phyloP scores from a whole-genome alignment of 2,888 invertebrate genomes.

The Beris morrisii region DNA sequence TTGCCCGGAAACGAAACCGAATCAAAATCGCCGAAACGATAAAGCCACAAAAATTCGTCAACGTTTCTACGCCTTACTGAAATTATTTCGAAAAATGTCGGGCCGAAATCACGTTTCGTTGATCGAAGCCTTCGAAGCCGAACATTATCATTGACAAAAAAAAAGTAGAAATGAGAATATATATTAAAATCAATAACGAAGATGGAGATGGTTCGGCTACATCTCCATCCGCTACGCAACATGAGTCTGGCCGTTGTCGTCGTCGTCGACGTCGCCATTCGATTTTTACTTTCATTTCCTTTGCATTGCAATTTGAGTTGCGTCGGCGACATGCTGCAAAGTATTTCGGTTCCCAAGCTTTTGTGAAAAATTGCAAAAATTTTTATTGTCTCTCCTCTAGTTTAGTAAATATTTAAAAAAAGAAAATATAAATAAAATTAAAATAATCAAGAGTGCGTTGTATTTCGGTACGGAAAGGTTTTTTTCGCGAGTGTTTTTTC shows the following conservation, averaged over 20 bases:
- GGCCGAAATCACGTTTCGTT: conserved; percentile 27
- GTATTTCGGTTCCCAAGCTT: conserved; percentile 10
- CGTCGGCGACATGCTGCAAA: conserved; percentile 22
- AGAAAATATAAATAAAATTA: no score
- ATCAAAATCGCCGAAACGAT: neutral
- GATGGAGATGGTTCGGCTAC: conserved; percentile 21
- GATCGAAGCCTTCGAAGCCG: conserved; percentile 24
- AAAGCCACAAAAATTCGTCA: conserved; percentile 18
- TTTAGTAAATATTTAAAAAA: no score
- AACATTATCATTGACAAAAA: conserved; percentile 16
- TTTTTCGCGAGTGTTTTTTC: no score
- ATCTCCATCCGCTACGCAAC: conserved; percentile 20
- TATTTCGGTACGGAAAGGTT: no score
- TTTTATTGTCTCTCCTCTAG: no score
- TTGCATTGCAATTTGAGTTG: conserved; percentile 21
- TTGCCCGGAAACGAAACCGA: conserved; percentile 26
- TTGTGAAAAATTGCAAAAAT: conserved; percentile 2
- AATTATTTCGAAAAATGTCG: conserved; percentile 22
- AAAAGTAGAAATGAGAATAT: neutral
- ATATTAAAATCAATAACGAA: conserved; percentile 22
- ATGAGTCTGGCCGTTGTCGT: conserved; percentile 5
- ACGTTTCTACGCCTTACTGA: conserved; percentile 13
- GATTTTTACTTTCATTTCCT: conserved; percentile 25
- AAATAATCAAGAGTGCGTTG: no score
- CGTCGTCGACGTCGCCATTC: conserved; percentile 16